Conservation (phyloP, 1,140 invertebrate genomes). For the Oryctes rhinoceros region DNA sequence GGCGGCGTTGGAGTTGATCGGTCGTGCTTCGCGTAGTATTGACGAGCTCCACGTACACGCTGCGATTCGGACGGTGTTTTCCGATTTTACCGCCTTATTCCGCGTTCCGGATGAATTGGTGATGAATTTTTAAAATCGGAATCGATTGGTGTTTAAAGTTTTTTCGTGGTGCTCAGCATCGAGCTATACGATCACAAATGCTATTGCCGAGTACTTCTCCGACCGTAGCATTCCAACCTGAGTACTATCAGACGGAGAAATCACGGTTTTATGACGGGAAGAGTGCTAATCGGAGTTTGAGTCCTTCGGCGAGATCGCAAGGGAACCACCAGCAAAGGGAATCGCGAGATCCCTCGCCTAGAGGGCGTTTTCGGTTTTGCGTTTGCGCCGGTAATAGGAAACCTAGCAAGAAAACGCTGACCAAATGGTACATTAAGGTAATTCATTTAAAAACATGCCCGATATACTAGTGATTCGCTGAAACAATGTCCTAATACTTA, state of each 20-base stretch:
- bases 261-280: constrained; percentile 60
- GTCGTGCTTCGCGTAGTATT: neutral
- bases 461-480: too few relatives aligned
- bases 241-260: constrained; percentile 59
- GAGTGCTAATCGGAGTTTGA: constrained; percentile 26
- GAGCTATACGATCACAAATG: constrained; percentile 48
- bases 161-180: neutral
- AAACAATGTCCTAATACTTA: too few relatives aligned
- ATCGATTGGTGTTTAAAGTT: too few relatives aligned
- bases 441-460: constrained; percentile 40
- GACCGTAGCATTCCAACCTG: constrained; percentile 55
- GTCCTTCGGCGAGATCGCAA: neutral
- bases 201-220: constrained; percentile 55
- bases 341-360: constrained; percentile 48
- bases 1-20: neutral
- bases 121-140: too few relatives aligned
- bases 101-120: too few relatives aligned
- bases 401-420: constrained; percentile 50
- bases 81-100: too few relatives aligned
- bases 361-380: constrained; percentile 55
- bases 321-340: constrained; percentile 45
- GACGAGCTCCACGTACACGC: neutral
- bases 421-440: constrained; percentile 64
- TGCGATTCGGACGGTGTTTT: neutral
- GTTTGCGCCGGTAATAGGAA: constrained; percentile 54